phyloP scores from a whole-genome alignment of 2,113 vertebrate species.

The Poeciliopsis prolifica region DNA sequence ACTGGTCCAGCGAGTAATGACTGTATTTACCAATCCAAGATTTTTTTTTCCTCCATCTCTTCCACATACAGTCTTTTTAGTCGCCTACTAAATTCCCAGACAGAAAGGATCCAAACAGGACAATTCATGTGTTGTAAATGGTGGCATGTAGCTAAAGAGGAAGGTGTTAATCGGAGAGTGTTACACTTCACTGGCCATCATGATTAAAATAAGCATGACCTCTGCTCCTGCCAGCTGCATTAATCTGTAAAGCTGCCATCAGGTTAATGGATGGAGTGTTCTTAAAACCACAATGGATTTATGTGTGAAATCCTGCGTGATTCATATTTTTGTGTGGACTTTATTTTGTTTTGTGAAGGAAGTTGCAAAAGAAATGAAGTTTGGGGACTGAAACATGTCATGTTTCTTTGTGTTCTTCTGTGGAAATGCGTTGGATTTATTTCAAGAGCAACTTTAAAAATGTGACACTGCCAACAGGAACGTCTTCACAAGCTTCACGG shows the following conservation, averaged over 20 bases:
- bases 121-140: not conserved
- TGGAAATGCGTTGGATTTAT: too few species aligned
- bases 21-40: too few species aligned
- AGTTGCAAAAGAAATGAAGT: too few species aligned
- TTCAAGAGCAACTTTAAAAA: too few species aligned
- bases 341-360: too few species aligned
- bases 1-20: too few species aligned
- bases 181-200: constrained; percentile 31
- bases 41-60: not conserved
- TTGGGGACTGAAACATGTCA: too few species aligned
- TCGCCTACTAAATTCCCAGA: not conserved
- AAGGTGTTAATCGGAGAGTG: not conserved
- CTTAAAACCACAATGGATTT: not conserved
- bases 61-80: not conserved
- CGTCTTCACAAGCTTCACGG: too few species aligned
- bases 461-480: too few species aligned
- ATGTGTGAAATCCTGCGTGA: not conserved
- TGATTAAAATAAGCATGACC: constrained; percentile 55
- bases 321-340: too few species aligned
- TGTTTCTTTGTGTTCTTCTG: too few species aligned
- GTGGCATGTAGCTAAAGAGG: constrained; percentile 7
- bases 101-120: not conserved
- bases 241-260: constrained; percentile 29
- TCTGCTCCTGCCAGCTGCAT: constrained; percentile 18
- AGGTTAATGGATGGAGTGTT: constrained; percentile 3